A percentile compares a stretch with the other conserved stretches of the same genome.
These are phyloP conservation scores for Xestoiulus laeticollis DNA, from an alignment of 2,888 invertebrate species.

Conservation along the genomic window DNA sequence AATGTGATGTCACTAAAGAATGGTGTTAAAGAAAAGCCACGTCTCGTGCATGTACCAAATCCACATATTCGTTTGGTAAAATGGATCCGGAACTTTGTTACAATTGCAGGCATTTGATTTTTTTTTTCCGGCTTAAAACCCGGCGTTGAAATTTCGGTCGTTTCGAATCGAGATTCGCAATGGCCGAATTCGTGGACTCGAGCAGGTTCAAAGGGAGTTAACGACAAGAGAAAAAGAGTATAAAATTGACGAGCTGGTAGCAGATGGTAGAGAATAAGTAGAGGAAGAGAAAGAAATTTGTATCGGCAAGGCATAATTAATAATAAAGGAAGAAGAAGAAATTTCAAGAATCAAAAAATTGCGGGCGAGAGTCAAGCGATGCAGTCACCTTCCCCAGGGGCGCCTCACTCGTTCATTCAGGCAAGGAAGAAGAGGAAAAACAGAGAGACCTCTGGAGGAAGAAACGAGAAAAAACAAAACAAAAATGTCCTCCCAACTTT, in stretches of 20 bases:
- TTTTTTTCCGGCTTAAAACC: too few species aligned
- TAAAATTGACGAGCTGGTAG: neutral
- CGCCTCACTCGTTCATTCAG: conserved; percentile 45
- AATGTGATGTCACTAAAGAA: neutral
- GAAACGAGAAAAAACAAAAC: neutral
- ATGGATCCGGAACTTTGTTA: too few species aligned
- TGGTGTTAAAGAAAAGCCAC: neutral
- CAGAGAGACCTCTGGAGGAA: conserved; percentile 18
- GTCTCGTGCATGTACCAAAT: neutral
- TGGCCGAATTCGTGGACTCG: neutral
- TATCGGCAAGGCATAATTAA: neutral
- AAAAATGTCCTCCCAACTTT: neutral
- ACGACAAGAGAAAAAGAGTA: neutral
- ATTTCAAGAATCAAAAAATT: conserved; percentile 13
- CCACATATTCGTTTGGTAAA: neutral
- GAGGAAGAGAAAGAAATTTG: conserved; percentile 44
- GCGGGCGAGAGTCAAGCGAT: neutral
- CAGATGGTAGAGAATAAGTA: conserved; percentile 50
- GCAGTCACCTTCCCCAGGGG: conserved; percentile 46
- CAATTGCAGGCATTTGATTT: too few species aligned
- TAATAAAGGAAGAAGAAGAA: neutral
- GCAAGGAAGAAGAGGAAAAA: conserved; percentile 5
- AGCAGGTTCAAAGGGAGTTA: neutral
- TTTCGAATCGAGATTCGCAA: too few species aligned
- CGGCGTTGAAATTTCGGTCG: too few species aligned